Evolutionary conservation across 2,797 vertebrate genomes (phyloP).

Genomic region (Urophycis tenuis): DNA sequence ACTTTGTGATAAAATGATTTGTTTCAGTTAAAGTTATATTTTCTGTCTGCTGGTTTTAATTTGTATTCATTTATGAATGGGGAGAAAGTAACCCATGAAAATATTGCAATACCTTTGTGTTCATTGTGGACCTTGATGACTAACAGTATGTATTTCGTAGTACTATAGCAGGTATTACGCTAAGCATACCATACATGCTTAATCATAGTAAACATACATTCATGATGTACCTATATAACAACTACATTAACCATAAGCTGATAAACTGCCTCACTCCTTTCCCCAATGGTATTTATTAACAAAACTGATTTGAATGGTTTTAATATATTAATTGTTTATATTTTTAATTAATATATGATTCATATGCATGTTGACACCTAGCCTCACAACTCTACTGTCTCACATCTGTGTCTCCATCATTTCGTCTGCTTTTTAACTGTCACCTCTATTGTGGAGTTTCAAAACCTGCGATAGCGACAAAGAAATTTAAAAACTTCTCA

Average conservation of each 20-base stretch:
- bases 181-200: not conserved
- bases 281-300: not conserved
- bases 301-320: not conserved
- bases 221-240: not conserved
- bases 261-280: not conserved
- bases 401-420: not conserved
- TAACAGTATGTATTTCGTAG: not conserved
- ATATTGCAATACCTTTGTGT: not conserved
- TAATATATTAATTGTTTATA: too few species aligned
- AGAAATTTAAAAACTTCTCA: conserved; percentile 59
- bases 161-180: not conserved
- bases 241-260: not conserved
- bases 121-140: not conserved
- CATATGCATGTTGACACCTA: too few species aligned
- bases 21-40: not conserved
- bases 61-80: not conserved
- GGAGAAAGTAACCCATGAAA: not conserved
- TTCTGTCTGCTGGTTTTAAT: not conserved
- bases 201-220: not conserved
- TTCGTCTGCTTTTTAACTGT: not conserved
- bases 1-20: conserved; percentile 71
- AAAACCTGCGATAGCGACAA: too few species aligned
- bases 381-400: too few species aligned
- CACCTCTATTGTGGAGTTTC: too few species aligned
- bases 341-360: not conserved